Base-by-base conservation (phyloP, 2,888 invertebrate genomes). In the Diachrysia chrysitis region DNA sequence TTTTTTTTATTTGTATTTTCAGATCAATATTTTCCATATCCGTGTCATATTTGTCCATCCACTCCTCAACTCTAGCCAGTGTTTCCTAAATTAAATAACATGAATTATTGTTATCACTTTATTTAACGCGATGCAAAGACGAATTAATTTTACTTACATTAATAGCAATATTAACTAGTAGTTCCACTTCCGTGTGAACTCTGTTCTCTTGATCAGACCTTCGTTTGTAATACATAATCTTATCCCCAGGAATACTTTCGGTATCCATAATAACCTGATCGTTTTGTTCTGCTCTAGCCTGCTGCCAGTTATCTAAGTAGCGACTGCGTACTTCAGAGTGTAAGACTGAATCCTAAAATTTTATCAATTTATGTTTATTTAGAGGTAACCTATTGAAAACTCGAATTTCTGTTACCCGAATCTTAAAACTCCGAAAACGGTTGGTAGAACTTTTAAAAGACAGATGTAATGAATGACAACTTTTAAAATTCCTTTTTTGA, bases 31-130 rank as follows among this genome's bases (percentile, higher is more conserved):
- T 71, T 73, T 94, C 94, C 79, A 93, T 93, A 54, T 94, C 93
- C 23, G 67, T 82, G 54, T 94, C 94, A 73, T 90, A 94, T 79
- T 92, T 94, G 1, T 86, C 82, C 94, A 94, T 94, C 90, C 90
- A 92, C 0, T 74, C 54, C 57, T 94, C 94, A 5, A 93, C 85
- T 72, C 87, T 88, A 37, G 85, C 72, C n/a, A 93, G 79, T 32
- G 89, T 91, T 83, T 94, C 93, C 94, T 94, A 57, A 5, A n/a
- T n/a, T n/a, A 71, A 83, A 48, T 16, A n/a, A n/a, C 4, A 5
- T 6, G 5, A 5, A 4, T n/a, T 42, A 42, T 37, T 2, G 4
- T 37, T n/a, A 42, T 4, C n/a, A 6, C 32, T 10, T 10, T 25
- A 5, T 25, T 25, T 25, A 12, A 37, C 14, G 6, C 42, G 16